phyloP scores from a whole-genome alignment of 2,113 vertebrate species.

The Odocoileus virginianus region DNA sequence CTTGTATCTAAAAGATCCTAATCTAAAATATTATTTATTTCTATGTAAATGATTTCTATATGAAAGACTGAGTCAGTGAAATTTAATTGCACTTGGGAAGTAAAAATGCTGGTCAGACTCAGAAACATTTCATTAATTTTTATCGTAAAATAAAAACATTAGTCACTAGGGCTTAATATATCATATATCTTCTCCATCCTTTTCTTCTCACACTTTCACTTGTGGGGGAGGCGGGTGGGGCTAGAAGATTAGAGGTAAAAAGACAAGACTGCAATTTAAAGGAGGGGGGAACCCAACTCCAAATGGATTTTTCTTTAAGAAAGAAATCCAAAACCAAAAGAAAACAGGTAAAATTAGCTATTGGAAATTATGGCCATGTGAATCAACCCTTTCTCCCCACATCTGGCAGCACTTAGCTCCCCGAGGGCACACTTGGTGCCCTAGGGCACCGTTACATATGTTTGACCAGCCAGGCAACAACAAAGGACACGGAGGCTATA shows the following conservation, averaged over 20 bases:
- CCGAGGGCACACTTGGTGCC: slow-evolving; percentile 53
- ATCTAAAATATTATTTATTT: slow-evolving; percentile 29
- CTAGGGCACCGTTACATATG: slow-evolving; percentile 69
- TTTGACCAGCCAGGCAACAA: slow-evolving; percentile 67
- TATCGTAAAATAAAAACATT: slow-evolving; percentile 32
- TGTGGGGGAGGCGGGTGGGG: background rate
- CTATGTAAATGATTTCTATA: background rate
- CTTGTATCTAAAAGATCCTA: background rate
- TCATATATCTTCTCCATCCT: background rate
- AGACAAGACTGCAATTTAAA: slow-evolving; percentile 56
- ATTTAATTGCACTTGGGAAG: slow-evolving; percentile 31
- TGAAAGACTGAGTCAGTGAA: background rate
- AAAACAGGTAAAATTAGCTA: slow-evolving; percentile 77
- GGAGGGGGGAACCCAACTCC: background rate
- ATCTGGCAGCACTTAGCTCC: slow-evolving; percentile 76
- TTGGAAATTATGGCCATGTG: slow-evolving; percentile 68
- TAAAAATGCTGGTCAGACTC: slow-evolving; percentile 8
- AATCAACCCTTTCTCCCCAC: slow-evolving; percentile 70
- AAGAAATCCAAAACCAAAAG: slow-evolving; percentile 74
- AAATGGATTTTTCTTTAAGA: slow-evolving; percentile 65
- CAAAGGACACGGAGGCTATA: slow-evolving; percentile 64
- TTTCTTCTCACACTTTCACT: slow-evolving; percentile 43
- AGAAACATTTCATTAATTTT: background rate
- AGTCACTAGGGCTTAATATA: slow-evolving; percentile 24
- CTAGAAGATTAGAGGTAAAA: slow-evolving; percentile 37